A percentile compares a stretch with the other conserved stretches of the same genome.
Conservation (phyloP, 2,797 vertebrate species). For the Gastrophryne carolinensis region DNA sequence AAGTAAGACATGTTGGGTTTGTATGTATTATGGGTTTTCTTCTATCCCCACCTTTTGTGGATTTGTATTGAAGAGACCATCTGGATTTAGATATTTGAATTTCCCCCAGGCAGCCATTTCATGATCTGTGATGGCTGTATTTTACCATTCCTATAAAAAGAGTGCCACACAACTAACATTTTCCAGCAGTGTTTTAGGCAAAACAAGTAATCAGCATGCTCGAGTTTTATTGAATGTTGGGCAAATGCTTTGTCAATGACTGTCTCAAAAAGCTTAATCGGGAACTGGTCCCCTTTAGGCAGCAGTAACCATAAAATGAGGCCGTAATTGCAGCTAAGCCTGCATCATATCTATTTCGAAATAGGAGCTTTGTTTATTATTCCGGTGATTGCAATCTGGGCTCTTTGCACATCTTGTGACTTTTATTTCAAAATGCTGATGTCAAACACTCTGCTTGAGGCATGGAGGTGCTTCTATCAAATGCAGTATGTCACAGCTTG, state of each 20-base stretch:
- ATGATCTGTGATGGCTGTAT: slow-evolving; percentile 22
- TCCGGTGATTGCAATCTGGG: slow-evolving; percentile 31
- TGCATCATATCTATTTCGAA: slow-evolving; percentile 31
- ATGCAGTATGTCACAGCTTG: slow-evolving; percentile 18
- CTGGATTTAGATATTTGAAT: slow-evolving; percentile 26
- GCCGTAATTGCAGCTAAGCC: not conserved
- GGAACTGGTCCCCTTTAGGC: slow-evolving; percentile 28
- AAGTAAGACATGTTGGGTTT: too few relatives aligned
- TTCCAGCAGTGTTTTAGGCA: slow-evolving; percentile 7
- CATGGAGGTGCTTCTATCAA: not conserved
- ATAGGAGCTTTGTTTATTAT: slow-evolving; percentile 30
- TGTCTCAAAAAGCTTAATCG: not conserved
- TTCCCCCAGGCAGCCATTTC: slow-evolving; percentile 23
- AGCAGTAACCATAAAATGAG: slow-evolving; percentile 14
- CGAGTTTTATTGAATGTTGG: slow-evolving; percentile 15
- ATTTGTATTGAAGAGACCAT: slow-evolving; percentile 28
- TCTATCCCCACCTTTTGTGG: not conserved
- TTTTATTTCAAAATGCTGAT: slow-evolving; percentile 11
- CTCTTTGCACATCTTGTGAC: slow-evolving; percentile 22
- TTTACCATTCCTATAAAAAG: slow-evolving; percentile 9
- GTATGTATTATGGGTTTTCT: not conserved
- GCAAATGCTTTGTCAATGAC: slow-evolving; percentile 31
- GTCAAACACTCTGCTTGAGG: not conserved
- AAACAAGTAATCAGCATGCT: slow-evolving; percentile 9
- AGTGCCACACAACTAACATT: slow-evolving; percentile 3